Conservation (phyloP, 2,113 vertebrate species). For the Sebastes fasciatus region DNA sequence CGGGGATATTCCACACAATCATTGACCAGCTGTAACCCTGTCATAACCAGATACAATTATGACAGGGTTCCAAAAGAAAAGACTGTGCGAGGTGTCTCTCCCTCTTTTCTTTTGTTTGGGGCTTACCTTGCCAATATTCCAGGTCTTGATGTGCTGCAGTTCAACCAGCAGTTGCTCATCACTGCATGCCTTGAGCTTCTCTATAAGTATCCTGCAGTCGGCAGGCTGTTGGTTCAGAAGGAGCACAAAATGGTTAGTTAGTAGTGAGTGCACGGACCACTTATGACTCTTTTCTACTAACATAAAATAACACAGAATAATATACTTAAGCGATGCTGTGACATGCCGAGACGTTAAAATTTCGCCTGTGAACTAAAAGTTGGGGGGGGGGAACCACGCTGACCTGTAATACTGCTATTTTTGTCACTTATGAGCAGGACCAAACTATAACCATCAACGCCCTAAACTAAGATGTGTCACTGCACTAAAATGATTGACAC, state of each 20-base stretch:
- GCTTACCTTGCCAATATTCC: conserved; percentile 96
- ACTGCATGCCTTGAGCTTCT: conserved; percentile 93
- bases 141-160: conserved; percentile 97
- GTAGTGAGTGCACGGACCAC: background rate
- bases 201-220: conserved; percentile 95
- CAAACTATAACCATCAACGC: background rate
- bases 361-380: background rate
- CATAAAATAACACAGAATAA: background rate
- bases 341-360: background rate
- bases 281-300: background rate
- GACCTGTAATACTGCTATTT: background rate
- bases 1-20: background rate
- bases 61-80: background rate
- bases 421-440: background rate
- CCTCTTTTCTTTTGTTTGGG: background rate
- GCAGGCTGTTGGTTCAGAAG: conserved; percentile 85
- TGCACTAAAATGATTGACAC: background rate
- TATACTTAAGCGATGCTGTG: background rate
- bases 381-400: background rate
- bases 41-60: background rate
- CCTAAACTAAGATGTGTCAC: background rate
- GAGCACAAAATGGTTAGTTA: conserved; percentile 26
- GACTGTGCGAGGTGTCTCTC: background rate
- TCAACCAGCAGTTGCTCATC: conserved; percentile 94
- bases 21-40: background rate